A percentile compares a stretch with the other conserved stretches of the same genome.
phyloP scores from a whole-genome alignment of 2,113 vertebrate genomes.

The Eulacestoma nigropectus region DNA sequence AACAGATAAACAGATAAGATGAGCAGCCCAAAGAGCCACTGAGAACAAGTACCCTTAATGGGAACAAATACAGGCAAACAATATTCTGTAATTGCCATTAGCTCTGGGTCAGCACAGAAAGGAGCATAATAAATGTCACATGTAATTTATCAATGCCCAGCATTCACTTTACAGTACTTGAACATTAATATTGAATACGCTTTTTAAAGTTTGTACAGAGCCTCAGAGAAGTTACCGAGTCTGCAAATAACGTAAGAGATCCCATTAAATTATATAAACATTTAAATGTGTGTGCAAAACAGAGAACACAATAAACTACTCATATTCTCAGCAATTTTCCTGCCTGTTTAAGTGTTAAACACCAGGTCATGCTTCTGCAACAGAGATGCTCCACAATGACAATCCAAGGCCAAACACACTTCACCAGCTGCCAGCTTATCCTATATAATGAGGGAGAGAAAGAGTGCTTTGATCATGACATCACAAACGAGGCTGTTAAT shows the following conservation, averaged over 20 bases:
- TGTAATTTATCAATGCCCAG: neutral
- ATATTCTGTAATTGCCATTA: neutral
- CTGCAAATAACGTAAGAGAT: neutral
- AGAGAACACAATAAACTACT: neutral
- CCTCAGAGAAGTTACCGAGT: neutral
- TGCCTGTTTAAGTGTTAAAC: neutral
- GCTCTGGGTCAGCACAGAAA: neutral
- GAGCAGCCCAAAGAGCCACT: neutral
- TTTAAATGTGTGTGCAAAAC: neutral
- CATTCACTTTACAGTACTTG: neutral
- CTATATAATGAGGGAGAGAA: neutral
- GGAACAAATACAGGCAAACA: neutral
- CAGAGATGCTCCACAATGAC: neutral
- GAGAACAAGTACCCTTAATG: neutral
- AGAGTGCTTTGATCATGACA: neutral
- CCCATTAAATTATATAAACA: neutral
- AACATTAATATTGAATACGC: neutral
- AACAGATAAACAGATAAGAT: neutral
- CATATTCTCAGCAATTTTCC: neutral
- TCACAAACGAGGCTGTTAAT: neutral
- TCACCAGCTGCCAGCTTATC: neutral
- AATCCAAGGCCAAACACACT: neutral
- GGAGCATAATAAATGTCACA: neutral
- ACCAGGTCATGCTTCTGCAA: neutral
- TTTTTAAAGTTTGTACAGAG: neutral